Base-by-base conservation (phyloP, 2,888 invertebrate species). In the Eurytoma californica region DNA sequence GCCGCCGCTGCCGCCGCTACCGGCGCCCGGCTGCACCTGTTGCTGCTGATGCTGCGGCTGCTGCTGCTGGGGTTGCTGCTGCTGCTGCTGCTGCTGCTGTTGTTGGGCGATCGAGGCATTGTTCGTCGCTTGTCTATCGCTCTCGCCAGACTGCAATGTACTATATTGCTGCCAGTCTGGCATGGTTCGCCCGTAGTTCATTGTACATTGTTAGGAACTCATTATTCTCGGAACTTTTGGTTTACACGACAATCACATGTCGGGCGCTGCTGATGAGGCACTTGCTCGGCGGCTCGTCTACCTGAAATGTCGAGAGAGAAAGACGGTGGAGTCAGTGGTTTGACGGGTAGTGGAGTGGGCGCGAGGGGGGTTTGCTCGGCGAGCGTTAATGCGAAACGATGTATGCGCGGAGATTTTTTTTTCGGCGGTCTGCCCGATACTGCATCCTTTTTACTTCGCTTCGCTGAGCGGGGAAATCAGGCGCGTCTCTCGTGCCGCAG, bases 91-190 rank as follows among this genome's bases (percentile, higher is more conserved):
- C 61, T 77, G 76, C 16, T 79, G 77, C 49, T 57, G 68, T 51
- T 49, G 78, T 0, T 83, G 77, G n/a, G 82, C 57, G 53, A 58
- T 55, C 4, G 68, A n/a, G 55, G 53, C 72, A 70, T 68, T 72
- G 18, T 51, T 67, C 7, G 51, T 9, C 28, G 57, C 66, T 49
- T 80, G 86, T 80, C 69, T 83, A 60, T 88, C 87, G 60, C 84
- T 82, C 61, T 85, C 85, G 82, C 84, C 84, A 82, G 87, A 84
- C 83, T 87, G 88, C 68, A 86, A 72, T 73, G 86, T 84, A 84
- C 88, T 89, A 86, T 87, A 90, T 81, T 89, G 90, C 81, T 90
- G 90, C 90, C 90, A 90, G 85, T 90, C 90, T 84, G 89, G 88
- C 87, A 89, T 86, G 82, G 86, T 89, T 83, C 87, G 87, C 84